Evolutionary conservation across 1,140 invertebrate species (phyloP), one percentile per base, ranked within the genome.

Genomic region (Microplitis mediator): DNA sequence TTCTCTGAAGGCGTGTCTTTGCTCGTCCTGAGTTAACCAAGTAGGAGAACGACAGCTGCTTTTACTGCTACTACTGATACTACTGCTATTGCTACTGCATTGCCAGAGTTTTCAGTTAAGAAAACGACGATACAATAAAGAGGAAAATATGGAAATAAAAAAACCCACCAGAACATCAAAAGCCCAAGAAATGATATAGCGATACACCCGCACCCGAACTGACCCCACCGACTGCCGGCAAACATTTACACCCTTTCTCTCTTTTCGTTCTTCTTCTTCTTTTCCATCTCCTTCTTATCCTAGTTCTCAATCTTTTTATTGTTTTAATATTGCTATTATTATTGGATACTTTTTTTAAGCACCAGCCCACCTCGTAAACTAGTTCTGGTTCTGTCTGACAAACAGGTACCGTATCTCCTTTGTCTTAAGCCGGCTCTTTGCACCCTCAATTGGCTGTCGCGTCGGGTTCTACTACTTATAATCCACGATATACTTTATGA

Each of bases 1-100:
- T 82, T 84, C 78, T 74, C 83, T 81, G 56, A 58, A 81, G 82
- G 81, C 81, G 81, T 84, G 82, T 54, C 65, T 70, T n/a, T 61
- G 11, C 16, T 45, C 14, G 16, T 58, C 56, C 61, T 31, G 14
- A 36, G 31, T 36, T 13, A 32, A 16, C 36, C 54, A 11, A 58
- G 66, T 23, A 69, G 34, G 35, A 39, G 51, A 52, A 34, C 11
- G 45, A 39, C 34, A 60, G 51, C 51, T 69, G 56, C 66, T 52
- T 54, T 35, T 39, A 23, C 23, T 23, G 23, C 23, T 23, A 23
- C 23, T 23, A 23, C 23, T 23, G 23, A 23, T 36, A 51, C 13
- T 56, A 56, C 39, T 45, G 39, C 6, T 6, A 6, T 11, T 45
- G 11, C 39, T 56, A 56, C 4, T 56, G n/a, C 52, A 56, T 16